Evolutionary conservation across 1,140 invertebrate genomes (phyloP), one percentile per base, ranked within the genome.

Genomic region (Hermetia illucens): DNA sequence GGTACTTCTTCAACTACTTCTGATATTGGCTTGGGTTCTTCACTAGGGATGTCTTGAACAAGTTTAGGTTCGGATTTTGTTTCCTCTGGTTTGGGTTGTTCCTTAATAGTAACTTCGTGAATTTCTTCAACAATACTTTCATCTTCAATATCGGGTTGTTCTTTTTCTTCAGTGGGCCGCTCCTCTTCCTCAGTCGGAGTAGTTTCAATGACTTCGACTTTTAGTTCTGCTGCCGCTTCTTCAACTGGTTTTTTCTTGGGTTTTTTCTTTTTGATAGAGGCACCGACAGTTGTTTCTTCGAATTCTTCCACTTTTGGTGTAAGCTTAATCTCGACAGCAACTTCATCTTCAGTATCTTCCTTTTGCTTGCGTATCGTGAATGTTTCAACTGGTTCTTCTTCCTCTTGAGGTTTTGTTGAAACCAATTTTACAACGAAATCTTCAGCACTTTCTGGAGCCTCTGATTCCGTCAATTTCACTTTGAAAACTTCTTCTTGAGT

Each of bases 181-280:
- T 36, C 39, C 16, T 44, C 44, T 35, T 46, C 49, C 27, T 50
- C 48, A 39, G 6, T 36, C 32, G 20, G 30, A 19, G 2, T 41
- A 12, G 22, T 39, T 21, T 36, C 34, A 22, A 12, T 27, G 17
- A 19, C 31, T 27, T 8, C 13, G 8, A 27, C 13, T 27, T 27
- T 37, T n/a, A 39, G 21, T 31, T 43, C 42, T 8, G 22, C 39
- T 36, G 48, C 66, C 40, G 47, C 42, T 22, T 49, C 44, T 34
- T 52, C 47, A 0, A 33, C 19, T 31, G 41, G 36, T 33, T 59
- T 55, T 39, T 60, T 55, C 27, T 51, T 58, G 2, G 51, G 40
- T 42, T 58, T 57, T 36, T 63, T 57, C 21, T 56, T 58, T 2
- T 57, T 32, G 9, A 41, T 44, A n/a, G 63, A 43, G 44, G 65